Conservation (phyloP, 2,888 invertebrate species). For the Busseola fusca region DNA sequence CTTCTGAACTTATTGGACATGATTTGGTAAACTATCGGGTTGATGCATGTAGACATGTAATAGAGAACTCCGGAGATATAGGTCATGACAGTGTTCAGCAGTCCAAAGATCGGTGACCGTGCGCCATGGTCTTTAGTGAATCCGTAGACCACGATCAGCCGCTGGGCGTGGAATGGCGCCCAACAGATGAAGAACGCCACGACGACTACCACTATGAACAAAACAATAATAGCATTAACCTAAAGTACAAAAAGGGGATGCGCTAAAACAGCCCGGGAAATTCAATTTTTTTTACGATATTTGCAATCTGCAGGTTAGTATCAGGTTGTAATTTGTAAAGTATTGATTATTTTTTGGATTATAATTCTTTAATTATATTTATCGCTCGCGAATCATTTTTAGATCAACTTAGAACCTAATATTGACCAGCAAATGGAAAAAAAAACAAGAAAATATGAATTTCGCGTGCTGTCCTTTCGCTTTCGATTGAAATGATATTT, state of each 20-base stretch:
- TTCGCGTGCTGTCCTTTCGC: no score
- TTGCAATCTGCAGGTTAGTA: no score
- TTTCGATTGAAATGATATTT: no score
- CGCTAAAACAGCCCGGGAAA: background rate
- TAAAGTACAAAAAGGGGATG: background rate
- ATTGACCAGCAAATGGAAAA: no score
- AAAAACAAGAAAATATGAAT: no score
- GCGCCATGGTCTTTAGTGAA: conserved; percentile 82
- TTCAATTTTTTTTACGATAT: background rate
- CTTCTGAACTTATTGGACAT: conserved; percentile 98
- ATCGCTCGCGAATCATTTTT: no score
- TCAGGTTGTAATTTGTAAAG: no score
- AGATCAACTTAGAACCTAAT: no score
- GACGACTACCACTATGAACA: conserved; percentile 93
- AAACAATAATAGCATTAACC: background rate
- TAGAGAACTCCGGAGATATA: conserved; percentile 97
- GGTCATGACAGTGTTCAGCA: conserved; percentile 92
- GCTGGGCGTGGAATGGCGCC: conserved; percentile 98
- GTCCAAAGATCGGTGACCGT: conserved; percentile 82
- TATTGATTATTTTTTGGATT: no score
- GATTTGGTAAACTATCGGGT: conserved; percentile 97
- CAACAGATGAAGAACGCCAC: conserved; percentile 97
- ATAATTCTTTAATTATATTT: no score
- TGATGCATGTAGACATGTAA: conserved; percentile 97
- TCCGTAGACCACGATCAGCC: conserved; percentile 94